Conservation (phyloP, 30 jellyfish, hydroid and myxozoan genomes). For the Aurelia sp. region DNA sequence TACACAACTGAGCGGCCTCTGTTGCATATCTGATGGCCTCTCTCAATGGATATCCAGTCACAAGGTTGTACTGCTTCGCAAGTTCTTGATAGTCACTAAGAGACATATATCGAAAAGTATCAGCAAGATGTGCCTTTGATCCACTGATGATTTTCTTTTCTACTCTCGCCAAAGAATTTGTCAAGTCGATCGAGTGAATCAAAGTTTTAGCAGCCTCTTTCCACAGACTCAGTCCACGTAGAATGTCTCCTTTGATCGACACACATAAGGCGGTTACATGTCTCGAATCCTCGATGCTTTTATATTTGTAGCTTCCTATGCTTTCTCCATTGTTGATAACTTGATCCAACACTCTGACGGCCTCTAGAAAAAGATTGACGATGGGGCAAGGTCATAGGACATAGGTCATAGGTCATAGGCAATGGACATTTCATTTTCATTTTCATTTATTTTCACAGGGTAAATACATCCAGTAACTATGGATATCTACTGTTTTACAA, state of each 20-base stretch:
- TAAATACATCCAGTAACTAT: no score
- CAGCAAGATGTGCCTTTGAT: slow-evolving; percentile 61
- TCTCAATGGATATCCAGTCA: slow-evolving; percentile 42
- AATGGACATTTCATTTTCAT: no score
- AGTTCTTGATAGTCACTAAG: slow-evolving; percentile 28
- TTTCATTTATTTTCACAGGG: no score
- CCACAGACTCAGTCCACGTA: slow-evolving; percentile 63
- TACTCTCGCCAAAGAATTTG: slow-evolving; percentile 20
- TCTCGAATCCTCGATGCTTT: slow-evolving; percentile 1
- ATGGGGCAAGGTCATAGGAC: no score
- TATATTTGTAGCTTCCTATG: slow-evolving; percentile 38
- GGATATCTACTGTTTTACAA: no score
- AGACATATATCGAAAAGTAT: slow-evolving; percentile 65
- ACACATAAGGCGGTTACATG: slow-evolving; percentile 38
- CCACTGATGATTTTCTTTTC: slow-evolving; percentile 43
- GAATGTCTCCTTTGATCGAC: slow-evolving; percentile 54
- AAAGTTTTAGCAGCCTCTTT: slow-evolving; percentile 47
- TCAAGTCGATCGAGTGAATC: slow-evolving; percentile 30
- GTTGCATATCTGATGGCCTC: slow-evolving; percentile 65
- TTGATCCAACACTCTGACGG: slow-evolving; percentile 28
- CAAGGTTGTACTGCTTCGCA: slow-evolving; percentile 17
- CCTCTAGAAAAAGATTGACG: not conserved
- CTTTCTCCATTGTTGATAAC: slow-evolving; percentile 15
- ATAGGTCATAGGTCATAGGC: no score
- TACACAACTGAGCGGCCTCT: slow-evolving; percentile 60